phyloP scores from a whole-genome alignment of 2,113 vertebrate genomes.

The Varanus salvator region DNA sequence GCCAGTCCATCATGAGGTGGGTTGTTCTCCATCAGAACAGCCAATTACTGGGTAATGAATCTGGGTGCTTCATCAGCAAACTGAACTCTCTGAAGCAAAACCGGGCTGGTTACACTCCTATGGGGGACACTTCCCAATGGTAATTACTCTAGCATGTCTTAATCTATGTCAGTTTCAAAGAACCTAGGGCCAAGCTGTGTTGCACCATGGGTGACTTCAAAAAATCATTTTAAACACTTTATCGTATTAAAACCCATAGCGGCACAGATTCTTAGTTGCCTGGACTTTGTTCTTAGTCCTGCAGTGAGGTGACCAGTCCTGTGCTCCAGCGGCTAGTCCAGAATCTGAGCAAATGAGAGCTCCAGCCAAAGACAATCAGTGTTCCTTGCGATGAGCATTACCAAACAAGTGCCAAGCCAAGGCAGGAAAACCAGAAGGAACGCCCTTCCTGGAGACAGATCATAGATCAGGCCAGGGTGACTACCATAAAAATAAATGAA shows the following conservation, averaged over 20 bases:
- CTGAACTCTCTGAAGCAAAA: not conserved
- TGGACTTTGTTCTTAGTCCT: not conserved
- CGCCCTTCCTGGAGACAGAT: conserved; percentile 23
- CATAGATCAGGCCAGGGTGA: conserved; percentile 32
- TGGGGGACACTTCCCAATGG: not conserved
- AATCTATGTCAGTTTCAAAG: not conserved
- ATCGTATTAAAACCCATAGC: not conserved
- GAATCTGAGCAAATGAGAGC: not conserved
- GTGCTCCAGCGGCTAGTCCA: not conserved
- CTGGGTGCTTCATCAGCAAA: not conserved
- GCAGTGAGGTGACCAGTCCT: not conserved
- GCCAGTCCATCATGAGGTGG: too few relatives aligned
- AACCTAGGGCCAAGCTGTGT: not conserved
- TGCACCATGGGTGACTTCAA: not conserved
- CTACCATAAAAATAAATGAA: conserved; percentile 39
- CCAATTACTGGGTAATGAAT: too few relatives aligned
- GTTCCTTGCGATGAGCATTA: not conserved
- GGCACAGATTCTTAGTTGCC: not conserved
- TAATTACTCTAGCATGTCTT: not conserved
- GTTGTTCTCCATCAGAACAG: too few relatives aligned
- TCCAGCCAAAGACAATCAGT: not conserved
- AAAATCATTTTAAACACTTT: not conserved
- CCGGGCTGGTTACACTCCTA: not conserved
- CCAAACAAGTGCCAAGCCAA: not conserved
- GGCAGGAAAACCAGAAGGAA: not conserved